phyloP scores from a whole-genome alignment of 2,113 vertebrate species.

The Stictonetta naevosa region DNA sequence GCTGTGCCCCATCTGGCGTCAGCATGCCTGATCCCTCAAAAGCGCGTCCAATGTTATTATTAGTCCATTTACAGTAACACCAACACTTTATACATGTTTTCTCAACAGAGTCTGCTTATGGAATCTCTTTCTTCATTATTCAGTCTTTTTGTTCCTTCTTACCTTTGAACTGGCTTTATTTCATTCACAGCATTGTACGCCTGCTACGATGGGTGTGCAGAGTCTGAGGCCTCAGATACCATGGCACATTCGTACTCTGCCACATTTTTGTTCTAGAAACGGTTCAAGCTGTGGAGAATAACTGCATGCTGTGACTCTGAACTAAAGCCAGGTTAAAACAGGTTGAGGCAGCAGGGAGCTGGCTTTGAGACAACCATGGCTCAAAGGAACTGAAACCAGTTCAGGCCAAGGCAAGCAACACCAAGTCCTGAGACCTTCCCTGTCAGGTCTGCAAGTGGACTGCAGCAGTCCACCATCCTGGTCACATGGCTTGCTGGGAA shows the following conservation, averaged over 20 bases:
- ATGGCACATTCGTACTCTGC: no score
- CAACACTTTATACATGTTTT: background rate
- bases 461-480: background rate
- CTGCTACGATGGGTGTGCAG: no score
- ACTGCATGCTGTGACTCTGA: background rate
- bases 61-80: background rate
- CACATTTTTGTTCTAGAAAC: background rate
- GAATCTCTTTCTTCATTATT: background rate
- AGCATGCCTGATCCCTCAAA: no score
- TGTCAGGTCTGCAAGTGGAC: background rate
- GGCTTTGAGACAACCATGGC: background rate
- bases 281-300: background rate
- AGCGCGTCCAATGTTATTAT: background rate
- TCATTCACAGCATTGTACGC: no score
- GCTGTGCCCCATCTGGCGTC: no score
- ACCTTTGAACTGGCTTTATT: background rate
- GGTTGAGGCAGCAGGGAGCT: background rate
- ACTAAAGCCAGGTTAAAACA: background rate
- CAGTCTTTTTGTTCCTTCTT: background rate
- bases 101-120: background rate
- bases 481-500: background rate
- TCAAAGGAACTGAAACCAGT: background rate
- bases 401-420: background rate
- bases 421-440: background rate
- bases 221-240: background rate